phyloP scores from a whole-genome alignment of 2,113 vertebrate genomes.

The Sciurus niger region DNA sequence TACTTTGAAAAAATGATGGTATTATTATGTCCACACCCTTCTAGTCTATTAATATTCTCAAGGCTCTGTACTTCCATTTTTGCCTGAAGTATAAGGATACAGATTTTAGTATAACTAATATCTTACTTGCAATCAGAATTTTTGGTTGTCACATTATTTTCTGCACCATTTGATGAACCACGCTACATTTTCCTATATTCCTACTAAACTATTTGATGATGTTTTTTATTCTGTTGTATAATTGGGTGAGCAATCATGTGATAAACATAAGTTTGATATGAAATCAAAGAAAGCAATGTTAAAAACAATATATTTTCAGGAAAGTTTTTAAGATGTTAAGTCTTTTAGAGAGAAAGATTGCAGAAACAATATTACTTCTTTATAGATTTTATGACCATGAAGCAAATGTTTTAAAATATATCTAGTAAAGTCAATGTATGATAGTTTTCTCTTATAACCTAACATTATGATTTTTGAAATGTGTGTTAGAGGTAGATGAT shows the following conservation, averaged over 20 bases:
- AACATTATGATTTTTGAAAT: conserved; percentile 44
- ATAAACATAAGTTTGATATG: conserved; percentile 86
- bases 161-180: conserved; percentile 89
- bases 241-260: conserved; percentile 89
- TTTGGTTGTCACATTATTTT: conserved; percentile 88
- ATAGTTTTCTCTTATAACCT: conserved; percentile 52
- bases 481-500: neutral
- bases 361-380: conserved; percentile 61
- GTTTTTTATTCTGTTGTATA: conserved; percentile 89
- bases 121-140: conserved; percentile 65
- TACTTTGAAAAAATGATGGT: neutral
- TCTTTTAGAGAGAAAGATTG: conserved; percentile 66
- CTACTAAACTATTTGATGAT: conserved; percentile 90
- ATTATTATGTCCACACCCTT: neutral
- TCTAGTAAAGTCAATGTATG: neutral
- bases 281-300: conserved; percentile 83
- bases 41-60: neutral
- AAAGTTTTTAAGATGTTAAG: conserved; percentile 80
- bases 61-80: neutral
- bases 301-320: conserved; percentile 83
- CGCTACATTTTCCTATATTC: conserved; percentile 88
- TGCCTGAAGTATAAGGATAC: conserved; percentile 1
- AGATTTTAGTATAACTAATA: conserved; percentile 75
- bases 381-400: conserved; percentile 47
- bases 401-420: conserved; percentile 56